Base-by-base conservation (phyloP, 2,888 invertebrate species). In the Caprella mutica region DNA sequence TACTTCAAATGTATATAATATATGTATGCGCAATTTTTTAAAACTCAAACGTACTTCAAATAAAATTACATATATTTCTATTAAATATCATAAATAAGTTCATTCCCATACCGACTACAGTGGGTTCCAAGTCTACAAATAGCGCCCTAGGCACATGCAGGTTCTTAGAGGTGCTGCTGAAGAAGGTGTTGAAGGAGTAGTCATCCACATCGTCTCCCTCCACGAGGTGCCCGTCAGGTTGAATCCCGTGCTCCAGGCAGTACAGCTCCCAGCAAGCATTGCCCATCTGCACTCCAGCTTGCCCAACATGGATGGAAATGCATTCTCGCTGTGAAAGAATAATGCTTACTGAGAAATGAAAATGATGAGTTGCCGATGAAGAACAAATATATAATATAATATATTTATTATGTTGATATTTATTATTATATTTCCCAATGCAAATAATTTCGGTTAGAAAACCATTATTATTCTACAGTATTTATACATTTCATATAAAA, bases 111-210 rank as follows among this genome's bases (percentile, higher is more conserved):
- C 17, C 87, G 51, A 91, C 85, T 46, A 91, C 90, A 52, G 88
- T 89, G 40, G 87, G 85, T 72, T 91, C 91, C 65, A 90, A 77
- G 70, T 91, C 91, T 53, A 91, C 84, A 80, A 89, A 86, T 33
- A 89, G 80, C 1, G 84, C 82, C 62, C 91, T 77, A 1, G 92
- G 92, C 53, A 91, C 89, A n/a, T n/a, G n/a, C n/a, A n/a, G n/a
- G n/a, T n/a, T n/a, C n/a, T n/a, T n/a, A n/a, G n/a, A n/a, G n/a
- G n/a, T n/a, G n/a, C n/a, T n/a, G n/a, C n/a, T n/a, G n/a, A n/a
- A n/a, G n/a, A n/a, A n/a, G 33, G 76, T 75, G 61, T 76, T 74
- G 67, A 77, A 76, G 26, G 72, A 61, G 5, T 64, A 66, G 29
- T 72, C 62, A 3, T 68, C 69, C 14, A 68, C 38, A 2, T 67